A percentile compares a stretch with the other conserved stretches of the same genome.
These are phyloP conservation scores for Anagyrus pseudococci DNA, from an alignment of 2,888 invertebrate species.

Conservation along the genomic window DNA sequence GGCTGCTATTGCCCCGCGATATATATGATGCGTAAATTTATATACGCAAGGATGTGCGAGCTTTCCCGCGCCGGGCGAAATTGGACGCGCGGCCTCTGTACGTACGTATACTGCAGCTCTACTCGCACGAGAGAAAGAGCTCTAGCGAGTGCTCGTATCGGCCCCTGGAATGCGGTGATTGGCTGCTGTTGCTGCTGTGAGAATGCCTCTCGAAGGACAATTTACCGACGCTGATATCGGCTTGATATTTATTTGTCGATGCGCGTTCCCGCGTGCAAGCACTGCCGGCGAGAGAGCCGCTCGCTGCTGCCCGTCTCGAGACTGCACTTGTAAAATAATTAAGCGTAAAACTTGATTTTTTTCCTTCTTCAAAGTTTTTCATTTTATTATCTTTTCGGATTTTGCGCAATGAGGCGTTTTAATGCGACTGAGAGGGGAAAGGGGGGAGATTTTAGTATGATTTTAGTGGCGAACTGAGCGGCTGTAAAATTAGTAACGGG, in stretches of 20 bases:
- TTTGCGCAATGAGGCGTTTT: too few species aligned
- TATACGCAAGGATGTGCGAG: background rate
- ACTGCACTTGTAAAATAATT: too few species aligned
- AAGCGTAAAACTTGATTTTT: too few species aligned
- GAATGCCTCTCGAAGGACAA: background rate
- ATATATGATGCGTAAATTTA: background rate
- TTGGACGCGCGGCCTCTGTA: background rate
- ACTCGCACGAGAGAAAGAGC: background rate
- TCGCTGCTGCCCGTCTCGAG: too few species aligned
- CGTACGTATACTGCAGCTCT: background rate
- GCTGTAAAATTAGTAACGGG: too few species aligned
- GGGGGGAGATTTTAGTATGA: too few species aligned
- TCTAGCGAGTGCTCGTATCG: background rate
- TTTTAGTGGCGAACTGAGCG: too few species aligned
- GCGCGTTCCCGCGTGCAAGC: too few species aligned
- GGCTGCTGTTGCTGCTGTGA: background rate
- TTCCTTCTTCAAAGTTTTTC: too few species aligned
- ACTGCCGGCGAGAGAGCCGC: too few species aligned
- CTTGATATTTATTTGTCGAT: slow-evolving; percentile 22
- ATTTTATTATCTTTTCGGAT: too few species aligned
- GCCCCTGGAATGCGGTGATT: background rate
- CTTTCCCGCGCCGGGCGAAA: background rate
- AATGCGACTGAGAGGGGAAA: too few species aligned
- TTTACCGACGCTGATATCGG: background rate
- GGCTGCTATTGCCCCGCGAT: background rate